Evolutionary conservation across 1,140 invertebrate genomes (phyloP).

Genomic region (Lordiphosa collinella): DNA sequence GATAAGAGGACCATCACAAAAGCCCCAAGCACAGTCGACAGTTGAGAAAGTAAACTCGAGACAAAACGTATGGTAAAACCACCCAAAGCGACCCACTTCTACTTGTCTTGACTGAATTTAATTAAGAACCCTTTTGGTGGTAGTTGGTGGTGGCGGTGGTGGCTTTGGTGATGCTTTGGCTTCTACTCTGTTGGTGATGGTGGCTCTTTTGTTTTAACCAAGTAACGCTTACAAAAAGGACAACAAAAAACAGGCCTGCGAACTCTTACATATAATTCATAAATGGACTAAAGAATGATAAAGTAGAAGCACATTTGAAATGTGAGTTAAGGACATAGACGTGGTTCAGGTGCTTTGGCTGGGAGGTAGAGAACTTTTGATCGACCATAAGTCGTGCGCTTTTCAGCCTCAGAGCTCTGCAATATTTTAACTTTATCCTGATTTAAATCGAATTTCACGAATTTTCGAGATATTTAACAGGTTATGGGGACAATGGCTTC

Average conservation of each 20-base stretch:
- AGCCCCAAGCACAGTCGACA: constrained; percentile 22
- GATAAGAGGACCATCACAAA: constrained; percentile 45
- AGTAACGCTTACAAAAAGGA: constrained; percentile 43
- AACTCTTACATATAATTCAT: constrained; percentile 1
- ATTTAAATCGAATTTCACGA: too few species aligned
- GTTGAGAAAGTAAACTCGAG: constrained; percentile 29
- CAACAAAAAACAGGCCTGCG: constrained; percentile 21
- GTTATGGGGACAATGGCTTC: too few species aligned
- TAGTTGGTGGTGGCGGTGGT: constrained; percentile 26
- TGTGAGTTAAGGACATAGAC: too few species aligned
- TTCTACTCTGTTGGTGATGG: constrained; percentile 37
- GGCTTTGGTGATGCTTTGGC: neutral
- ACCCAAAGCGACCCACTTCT: constrained; percentile 21
- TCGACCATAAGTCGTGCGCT: too few species aligned
- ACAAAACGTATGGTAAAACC: too few species aligned
- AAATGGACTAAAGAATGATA: too few species aligned
- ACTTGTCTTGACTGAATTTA: constrained; percentile 60
- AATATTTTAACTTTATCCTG: too few species aligned
- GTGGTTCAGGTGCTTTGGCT: neutral
- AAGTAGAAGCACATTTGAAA: too few species aligned
- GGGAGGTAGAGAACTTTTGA: too few species aligned
- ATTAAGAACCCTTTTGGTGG: constrained; percentile 66
- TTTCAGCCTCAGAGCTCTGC: too few species aligned
- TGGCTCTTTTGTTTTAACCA: neutral
- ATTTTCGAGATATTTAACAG: too few species aligned